These are phyloP conservation scores for Anastrepha obliqua DNA, from an alignment of 1,140 invertebrate species.

Conservation along the genomic window DNA sequence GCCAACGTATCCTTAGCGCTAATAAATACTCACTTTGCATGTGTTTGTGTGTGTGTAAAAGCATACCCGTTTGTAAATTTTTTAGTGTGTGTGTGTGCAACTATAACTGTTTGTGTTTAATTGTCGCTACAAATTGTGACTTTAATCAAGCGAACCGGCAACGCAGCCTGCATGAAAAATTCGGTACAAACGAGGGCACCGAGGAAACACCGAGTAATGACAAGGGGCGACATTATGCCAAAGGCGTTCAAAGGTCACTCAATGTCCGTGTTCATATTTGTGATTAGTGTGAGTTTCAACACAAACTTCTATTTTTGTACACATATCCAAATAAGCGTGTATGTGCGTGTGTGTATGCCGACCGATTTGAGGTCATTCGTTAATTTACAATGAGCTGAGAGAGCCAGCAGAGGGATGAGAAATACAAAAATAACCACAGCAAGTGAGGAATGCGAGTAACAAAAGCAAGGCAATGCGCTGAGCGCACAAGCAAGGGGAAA, in stretches of 20 bases:
- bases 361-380: constrained; percentile 26
- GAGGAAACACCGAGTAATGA: background rate
- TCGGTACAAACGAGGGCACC: background rate
- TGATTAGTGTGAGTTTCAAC: constrained; percentile 28
- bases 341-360: background rate
- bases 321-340: background rate
- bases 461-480: background rate
- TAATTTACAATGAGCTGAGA: constrained; percentile 23
- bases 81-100: background rate
- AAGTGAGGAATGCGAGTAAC: background rate
- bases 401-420: background rate
- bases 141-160: constrained; percentile 1
- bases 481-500: background rate
- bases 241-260: constrained; percentile 51
- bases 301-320: background rate
- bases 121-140: constrained; percentile 47
- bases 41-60: background rate
- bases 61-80: background rate
- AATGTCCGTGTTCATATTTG: constrained; percentile 33
- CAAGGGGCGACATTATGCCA: constrained; percentile 26
- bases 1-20: background rate
- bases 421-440: background rate
- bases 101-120: constrained; percentile 41
- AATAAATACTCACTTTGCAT: background rate
- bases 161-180: background rate